These are phyloP conservation scores for Cryptomyrus ogoouensis DNA, from an alignment of 2,113 vertebrate genomes.

Conservation along the genomic window DNA sequence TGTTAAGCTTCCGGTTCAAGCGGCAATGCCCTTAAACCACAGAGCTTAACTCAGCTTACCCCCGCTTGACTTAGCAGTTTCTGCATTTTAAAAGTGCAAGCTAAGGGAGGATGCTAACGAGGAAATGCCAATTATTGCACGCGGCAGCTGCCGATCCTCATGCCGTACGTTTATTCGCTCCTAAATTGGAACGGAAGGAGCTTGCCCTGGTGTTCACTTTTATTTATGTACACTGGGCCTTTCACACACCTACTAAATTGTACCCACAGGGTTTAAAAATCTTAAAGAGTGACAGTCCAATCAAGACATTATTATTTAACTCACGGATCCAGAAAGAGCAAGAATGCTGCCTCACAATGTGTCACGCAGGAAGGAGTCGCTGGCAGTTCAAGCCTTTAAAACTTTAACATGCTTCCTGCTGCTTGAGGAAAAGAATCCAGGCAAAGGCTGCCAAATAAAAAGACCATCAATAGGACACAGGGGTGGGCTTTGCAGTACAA, in stretches of 20 bases:
- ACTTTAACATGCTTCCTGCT: not conserved
- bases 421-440: not conserved
- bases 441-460: not conserved
- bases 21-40: not conserved
- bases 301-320: not conserved
- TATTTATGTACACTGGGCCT: not conserved
- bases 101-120: not conserved
- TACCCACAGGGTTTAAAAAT: not conserved
- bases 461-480: not conserved
- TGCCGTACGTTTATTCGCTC: not conserved
- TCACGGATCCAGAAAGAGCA: not conserved
- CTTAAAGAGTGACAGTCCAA: not conserved
- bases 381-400: not conserved
- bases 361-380: not conserved
- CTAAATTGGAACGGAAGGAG: not conserved
- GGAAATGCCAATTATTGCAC: not conserved
- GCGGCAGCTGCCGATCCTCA: not conserved
- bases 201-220: not conserved
- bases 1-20: not conserved
- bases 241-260: not conserved
- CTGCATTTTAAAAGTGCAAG: not conserved
- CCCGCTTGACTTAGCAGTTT: not conserved
- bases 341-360: not conserved
- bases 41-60: not conserved
- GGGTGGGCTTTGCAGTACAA: not conserved